Conservation (phyloP, 53 echinoderm and acorn worm genomes). For the Antedon mediterranea region DNA sequence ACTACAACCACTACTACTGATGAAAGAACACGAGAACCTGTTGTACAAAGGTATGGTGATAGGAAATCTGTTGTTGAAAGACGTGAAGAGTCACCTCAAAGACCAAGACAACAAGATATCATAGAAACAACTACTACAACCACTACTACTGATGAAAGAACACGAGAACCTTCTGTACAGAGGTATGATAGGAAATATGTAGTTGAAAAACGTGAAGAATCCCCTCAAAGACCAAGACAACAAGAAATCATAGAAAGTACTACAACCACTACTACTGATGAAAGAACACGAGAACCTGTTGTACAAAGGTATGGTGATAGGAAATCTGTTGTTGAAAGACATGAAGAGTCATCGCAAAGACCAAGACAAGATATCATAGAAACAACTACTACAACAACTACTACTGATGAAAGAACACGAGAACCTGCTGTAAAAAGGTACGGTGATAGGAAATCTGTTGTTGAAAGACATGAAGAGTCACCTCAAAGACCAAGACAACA, state of each 20-base stretch:
- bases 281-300: not conserved
- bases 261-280: not conserved
- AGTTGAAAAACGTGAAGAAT: not conserved
- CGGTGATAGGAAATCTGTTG: not conserved
- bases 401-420: too few species aligned
- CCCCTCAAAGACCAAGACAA: not conserved
- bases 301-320: not conserved
- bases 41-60: not conserved
- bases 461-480: not conserved
- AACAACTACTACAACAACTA: too few species aligned
- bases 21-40: not conserved
- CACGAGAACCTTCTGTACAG: not conserved
- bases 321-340: too few species aligned
- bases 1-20: not conserved
- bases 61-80: too few species aligned
- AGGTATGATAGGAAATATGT: not conserved
- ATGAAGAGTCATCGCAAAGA: too few species aligned
- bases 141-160: not conserved
- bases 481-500: not conserved
- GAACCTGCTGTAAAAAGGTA: too few species aligned
- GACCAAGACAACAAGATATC: too few species aligned
- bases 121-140: not conserved
- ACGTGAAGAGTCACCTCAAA: too few species aligned
- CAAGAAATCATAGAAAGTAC: not conserved
- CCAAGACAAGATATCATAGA: too few species aligned